Evolutionary conservation across 1,140 invertebrate genomes (phyloP).

Genomic region (Rhizoglyphus robini): DNA sequence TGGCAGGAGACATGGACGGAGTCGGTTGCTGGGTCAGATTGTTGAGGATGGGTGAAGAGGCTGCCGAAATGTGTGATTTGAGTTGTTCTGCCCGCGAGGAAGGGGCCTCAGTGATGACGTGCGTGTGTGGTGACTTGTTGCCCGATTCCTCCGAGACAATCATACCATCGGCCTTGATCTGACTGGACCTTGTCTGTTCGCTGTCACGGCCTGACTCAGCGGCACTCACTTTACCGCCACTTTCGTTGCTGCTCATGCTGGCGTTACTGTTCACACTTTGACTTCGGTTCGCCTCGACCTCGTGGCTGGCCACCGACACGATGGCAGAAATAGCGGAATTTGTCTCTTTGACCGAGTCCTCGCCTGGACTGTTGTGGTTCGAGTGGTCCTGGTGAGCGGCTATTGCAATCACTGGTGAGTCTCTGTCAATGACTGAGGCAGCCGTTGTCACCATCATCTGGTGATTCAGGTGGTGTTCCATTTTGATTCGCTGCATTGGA

Average conservation of each 20-base stretch:
- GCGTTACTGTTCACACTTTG: slow-evolving; percentile 8
- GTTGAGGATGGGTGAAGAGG: neutral
- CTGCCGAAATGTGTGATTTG: neutral
- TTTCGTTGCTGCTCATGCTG: neutral
- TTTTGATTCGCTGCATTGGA: slow-evolving; percentile 6
- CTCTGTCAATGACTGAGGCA: neutral
- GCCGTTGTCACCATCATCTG: neutral
- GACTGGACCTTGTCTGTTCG: too few relatives aligned
- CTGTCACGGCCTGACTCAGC: neutral
- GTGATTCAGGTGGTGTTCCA: neutral
- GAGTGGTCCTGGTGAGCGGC: neutral
- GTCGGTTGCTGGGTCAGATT: neutral
- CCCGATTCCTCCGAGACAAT: neutral
- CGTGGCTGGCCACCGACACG: neutral
- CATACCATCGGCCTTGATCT: too few relatives aligned
- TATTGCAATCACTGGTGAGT: neutral
- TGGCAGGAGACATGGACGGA: too few relatives aligned
- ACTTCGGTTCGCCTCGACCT: neutral
- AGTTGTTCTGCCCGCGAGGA: too few relatives aligned
- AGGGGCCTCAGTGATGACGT: slow-evolving; percentile 12
- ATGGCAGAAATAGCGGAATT: neutral
- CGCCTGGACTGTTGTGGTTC: neutral
- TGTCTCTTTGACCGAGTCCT: neutral
- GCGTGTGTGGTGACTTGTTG: slow-evolving; percentile 8
- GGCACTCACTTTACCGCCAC: too few relatives aligned